phyloP scores from a whole-genome alignment of 2,797 vertebrate species.

The Spinibarbus caldwelli region DNA sequence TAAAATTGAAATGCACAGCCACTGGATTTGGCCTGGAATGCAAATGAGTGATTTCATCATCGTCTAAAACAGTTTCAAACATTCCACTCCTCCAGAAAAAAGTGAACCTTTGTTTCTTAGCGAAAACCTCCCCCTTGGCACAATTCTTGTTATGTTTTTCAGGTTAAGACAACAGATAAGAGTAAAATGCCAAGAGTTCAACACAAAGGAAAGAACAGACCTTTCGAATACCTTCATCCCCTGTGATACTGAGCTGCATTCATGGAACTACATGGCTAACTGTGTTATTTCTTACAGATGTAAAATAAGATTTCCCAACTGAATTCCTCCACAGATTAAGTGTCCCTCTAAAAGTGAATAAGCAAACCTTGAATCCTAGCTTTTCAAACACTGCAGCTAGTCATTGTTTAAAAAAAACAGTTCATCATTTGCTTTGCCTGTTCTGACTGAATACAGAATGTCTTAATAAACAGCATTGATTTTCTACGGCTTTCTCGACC shows the following conservation, averaged over 20 bases:
- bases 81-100: constrained; percentile 21
- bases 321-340: constrained; percentile 51
- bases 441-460: constrained; percentile 30
- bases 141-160: constrained; percentile 19
- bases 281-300: constrained; percentile 36
- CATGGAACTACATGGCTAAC: background rate
- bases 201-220: constrained; percentile 15
- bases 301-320: constrained; percentile 50
- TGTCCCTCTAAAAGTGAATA: constrained; percentile 14
- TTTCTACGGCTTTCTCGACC: constrained; percentile 14
- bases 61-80: constrained; percentile 8
- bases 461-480: constrained; percentile 50
- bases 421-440: constrained; percentile 29
- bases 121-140: background rate
- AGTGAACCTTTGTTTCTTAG: background rate
- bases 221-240: constrained; percentile 6
- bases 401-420: constrained; percentile 31
- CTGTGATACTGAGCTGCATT: constrained; percentile 15
- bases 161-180: constrained; percentile 17
- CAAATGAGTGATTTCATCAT: constrained; percentile 30
- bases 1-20: constrained; percentile 25
- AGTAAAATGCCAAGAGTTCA: constrained; percentile 14
- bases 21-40: constrained; percentile 35
- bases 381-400: background rate
- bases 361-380: constrained; percentile 19